Percentiles rank a stretch among this genome's conserved stretches.
Evolutionary conservation across 2,113 vertebrate species (phyloP).

Genomic region (Indicator indicator): DNA sequence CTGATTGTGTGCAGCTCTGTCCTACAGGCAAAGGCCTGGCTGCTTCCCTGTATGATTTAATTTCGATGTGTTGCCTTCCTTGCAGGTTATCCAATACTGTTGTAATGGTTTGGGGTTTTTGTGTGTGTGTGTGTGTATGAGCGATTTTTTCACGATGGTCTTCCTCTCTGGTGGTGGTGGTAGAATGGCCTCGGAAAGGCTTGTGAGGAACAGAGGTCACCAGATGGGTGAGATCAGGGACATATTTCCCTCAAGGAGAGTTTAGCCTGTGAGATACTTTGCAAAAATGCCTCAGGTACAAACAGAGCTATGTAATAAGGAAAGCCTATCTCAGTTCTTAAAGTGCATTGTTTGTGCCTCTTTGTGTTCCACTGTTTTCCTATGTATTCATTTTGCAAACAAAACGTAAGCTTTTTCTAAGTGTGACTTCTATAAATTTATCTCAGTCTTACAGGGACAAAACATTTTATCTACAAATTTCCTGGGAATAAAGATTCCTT

Average conservation of each 20-base stretch:
- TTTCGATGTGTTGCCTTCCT: neutral
- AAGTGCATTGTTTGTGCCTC: neutral
- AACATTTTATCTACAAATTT: neutral
- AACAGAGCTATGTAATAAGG: neutral
- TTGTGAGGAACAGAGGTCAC: neutral
- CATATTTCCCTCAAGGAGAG: neutral
- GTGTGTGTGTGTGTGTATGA: no score
- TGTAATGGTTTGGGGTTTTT: no score
- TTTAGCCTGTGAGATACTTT: neutral
- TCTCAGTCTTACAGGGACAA: neutral
- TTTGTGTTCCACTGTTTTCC: neutral
- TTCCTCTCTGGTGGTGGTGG: neutral
- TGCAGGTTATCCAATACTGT: neutral
- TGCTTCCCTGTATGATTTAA: neutral
- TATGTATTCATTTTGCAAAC: neutral
- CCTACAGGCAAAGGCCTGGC: neutral
- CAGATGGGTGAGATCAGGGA: neutral
- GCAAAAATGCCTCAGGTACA: neutral
- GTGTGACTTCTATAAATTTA: neutral
- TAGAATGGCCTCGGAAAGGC: neutral
- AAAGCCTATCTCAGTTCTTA: neutral
- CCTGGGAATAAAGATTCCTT: neutral
- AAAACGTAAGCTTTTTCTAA: neutral
- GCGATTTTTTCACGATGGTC: neutral
- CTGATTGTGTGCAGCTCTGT: neutral